Percentiles rank a stretch among this genome's conserved stretches.
Conservation (phyloP, 1,140 invertebrate species). For the Dysdera silvatica region DNA sequence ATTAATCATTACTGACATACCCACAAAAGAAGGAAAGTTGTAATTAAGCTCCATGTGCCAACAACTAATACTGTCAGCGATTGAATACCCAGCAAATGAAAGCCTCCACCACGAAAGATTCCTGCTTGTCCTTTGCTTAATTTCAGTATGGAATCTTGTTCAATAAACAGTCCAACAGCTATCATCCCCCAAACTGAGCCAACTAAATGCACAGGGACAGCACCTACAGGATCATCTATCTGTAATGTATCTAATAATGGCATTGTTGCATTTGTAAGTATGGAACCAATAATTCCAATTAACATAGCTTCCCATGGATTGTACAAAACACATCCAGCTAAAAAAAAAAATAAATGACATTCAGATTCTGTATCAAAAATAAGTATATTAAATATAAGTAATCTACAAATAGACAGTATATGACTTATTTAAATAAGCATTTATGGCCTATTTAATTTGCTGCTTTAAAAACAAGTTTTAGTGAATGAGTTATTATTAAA, state of each 20-base stretch:
- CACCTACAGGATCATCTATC: constrained; percentile 88
- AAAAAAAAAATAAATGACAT: not conserved
- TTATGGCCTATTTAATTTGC: not conserved
- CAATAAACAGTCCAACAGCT: constrained; percentile 79
- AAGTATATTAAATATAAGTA: not conserved
- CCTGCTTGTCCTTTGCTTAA: constrained; percentile 69
- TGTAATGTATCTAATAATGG: constrained; percentile 63
- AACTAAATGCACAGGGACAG: constrained; percentile 72
- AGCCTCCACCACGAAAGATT: constrained; percentile 58
- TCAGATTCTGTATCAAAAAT: not conserved
- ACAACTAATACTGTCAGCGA: constrained; percentile 32
- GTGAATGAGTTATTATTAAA: too few relatives aligned
- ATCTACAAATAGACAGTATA: not conserved
- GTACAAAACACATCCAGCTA: constrained; percentile 45
- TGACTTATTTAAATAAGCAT: not conserved
- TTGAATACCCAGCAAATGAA: constrained; percentile 37
- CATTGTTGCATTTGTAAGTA: constrained; percentile 59
- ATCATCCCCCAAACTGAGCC: constrained; percentile 55
- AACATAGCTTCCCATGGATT: constrained; percentile 74
- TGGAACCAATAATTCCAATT: constrained; percentile 70
- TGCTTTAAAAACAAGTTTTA: too few relatives aligned
- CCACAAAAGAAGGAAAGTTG: constrained; percentile 19
- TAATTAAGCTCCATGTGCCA: constrained; percentile 32
- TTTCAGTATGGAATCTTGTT: constrained; percentile 67
- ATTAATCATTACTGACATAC: too few relatives aligned